A percentile compares a stretch with the other conserved stretches of the same genome.
Evolutionary conservation across 2,797 vertebrate species (phyloP).

Genomic region (Pseudotriccus pelzelni): DNA sequence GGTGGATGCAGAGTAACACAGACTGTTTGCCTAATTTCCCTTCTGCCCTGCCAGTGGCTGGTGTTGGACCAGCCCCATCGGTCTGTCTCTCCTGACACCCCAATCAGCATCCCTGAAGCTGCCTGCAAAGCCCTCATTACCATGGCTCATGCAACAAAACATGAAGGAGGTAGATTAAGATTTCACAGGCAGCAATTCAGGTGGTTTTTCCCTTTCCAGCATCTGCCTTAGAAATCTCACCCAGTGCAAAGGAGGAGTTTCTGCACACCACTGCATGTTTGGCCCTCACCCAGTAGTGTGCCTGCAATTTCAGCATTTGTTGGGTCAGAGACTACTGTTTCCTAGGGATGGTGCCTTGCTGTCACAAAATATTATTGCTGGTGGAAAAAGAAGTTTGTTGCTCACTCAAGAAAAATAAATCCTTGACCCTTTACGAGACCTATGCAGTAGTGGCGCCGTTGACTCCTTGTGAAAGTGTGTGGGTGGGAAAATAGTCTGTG

Average conservation of each 20-base stretch:
- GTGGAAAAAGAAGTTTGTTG: conserved; percentile 7
- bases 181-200: neutral
- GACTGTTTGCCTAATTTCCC: neutral
- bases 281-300: rapidly evolving
- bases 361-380: conserved; percentile 6
- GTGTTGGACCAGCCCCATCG: rapidly evolving
- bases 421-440: conserved; percentile 57
- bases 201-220: neutral
- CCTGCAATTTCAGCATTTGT: neutral
- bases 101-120: neutral
- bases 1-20: neutral
- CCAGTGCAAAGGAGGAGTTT: rapidly evolving
- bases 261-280: rapidly evolving
- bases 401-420: conserved; percentile 49
- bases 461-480: conserved; percentile 56
- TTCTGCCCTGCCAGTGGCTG: rapidly evolving
- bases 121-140: neutral
- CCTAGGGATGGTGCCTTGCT: neutral
- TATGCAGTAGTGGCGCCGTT: conserved; percentile 35
- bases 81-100: neutral
- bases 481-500: conserved; percentile 46
- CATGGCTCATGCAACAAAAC: neutral
- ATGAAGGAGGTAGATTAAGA: neutral
- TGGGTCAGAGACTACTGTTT: neutral
- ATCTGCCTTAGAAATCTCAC: neutral